phyloP scores from a whole-genome alignment of 2,888 invertebrate species.

The Stenodera caucasica region DNA sequence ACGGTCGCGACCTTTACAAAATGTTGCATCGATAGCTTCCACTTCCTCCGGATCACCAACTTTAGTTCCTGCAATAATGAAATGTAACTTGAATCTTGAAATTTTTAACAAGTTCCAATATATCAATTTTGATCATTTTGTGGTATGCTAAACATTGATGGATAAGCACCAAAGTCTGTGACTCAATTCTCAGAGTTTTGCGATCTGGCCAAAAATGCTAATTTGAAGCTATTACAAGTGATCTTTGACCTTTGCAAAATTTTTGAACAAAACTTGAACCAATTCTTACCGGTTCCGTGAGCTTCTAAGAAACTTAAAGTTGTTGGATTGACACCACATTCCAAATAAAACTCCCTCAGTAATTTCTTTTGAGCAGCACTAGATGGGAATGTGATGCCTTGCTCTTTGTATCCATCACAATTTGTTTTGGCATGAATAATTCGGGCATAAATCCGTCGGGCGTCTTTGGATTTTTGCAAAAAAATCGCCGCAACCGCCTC shows the following conservation, averaged over 20 bases:
- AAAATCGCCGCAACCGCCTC: constrained; percentile 74
- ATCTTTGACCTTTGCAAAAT: too few species aligned
- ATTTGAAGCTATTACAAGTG: too few species aligned
- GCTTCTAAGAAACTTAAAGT: constrained; percentile 81
- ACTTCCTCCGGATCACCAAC: constrained; percentile 94
- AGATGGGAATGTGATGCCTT: constrained; percentile 53
- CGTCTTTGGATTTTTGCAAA: constrained; percentile 66
- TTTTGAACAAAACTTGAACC: not conserved
- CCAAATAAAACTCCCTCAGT: constrained; percentile 66
- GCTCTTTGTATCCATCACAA: constrained; percentile 51
- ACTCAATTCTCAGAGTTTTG: too few species aligned
- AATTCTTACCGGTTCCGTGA: constrained; percentile 72
- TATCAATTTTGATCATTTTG: too few species aligned
- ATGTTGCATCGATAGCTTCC: constrained; percentile 76
- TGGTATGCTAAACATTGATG: too few species aligned
- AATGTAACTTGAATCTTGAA: too few species aligned
- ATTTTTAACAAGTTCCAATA: too few species aligned
- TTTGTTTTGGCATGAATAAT: constrained; percentile 48
- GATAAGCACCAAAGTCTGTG: not conserved
- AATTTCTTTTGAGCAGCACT: constrained; percentile 63
- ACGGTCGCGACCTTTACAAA: constrained; percentile 69
- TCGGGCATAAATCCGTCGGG: constrained; percentile 58
- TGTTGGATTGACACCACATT: constrained; percentile 70
- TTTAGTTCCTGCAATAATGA: constrained; percentile 68
- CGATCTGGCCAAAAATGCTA: not conserved